phyloP scores from a whole-genome alignment of 2,113 vertebrate species.

The Oenanthe melanoleuca region DNA sequence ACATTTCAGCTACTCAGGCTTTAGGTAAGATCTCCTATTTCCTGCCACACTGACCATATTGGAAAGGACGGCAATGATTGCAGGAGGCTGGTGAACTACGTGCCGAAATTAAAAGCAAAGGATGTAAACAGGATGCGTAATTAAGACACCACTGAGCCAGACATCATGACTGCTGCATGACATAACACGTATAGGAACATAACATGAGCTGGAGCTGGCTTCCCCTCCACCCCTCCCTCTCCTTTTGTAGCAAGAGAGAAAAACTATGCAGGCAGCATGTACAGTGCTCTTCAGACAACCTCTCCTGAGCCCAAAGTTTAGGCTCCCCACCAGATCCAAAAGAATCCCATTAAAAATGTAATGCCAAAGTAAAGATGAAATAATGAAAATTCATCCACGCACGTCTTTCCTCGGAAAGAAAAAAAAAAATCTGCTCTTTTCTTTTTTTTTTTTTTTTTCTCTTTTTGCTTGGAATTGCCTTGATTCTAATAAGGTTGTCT shows the following conservation, averaged over 20 bases:
- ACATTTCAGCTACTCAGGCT: conserved; percentile 22
- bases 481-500: conserved; percentile 20
- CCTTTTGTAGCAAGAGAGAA: conserved; percentile 17
- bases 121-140: conserved; percentile 86
- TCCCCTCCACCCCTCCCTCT: conserved; percentile 24
- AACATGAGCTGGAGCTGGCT: conserved; percentile 17
- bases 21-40: conserved; percentile 37
- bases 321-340: background rate
- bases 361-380: conserved; percentile 25
- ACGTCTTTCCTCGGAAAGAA: background rate
- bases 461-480: background rate
- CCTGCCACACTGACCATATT: conserved; percentile 42
- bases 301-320: background rate
- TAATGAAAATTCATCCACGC: background rate
- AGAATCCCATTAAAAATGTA: conserved; percentile 2
- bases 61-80: conserved; percentile 38
- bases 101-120: conserved; percentile 83
- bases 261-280: conserved; percentile 1
- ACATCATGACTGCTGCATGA: conserved; percentile 74
- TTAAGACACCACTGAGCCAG: conserved; percentile 81
- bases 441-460: background rate
- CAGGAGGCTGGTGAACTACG: conserved; percentile 67
- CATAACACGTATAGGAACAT: conserved; percentile 57
- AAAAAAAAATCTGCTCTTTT: background rate
- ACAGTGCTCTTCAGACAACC: background rate